Evolutionary conservation across 2,797 vertebrate species (phyloP).

Genomic region (Darevskia mixta): DNA sequence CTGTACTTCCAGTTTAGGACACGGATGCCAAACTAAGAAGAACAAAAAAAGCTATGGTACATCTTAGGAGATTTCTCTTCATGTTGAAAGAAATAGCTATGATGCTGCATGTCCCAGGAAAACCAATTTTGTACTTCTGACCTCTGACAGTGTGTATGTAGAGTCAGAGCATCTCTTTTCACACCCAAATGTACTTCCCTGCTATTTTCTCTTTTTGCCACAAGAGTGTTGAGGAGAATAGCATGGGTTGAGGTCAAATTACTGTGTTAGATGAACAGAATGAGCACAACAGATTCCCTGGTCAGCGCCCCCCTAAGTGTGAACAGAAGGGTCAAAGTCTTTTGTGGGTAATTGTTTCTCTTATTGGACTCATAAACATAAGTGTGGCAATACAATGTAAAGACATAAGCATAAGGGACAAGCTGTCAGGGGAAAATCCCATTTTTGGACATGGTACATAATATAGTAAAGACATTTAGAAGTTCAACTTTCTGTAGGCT

Average conservation of each 20-base stretch:
- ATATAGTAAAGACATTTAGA: constrained; percentile 58
- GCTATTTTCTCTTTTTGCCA: background rate
- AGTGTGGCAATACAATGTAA: constrained; percentile 36
- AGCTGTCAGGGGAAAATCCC: constrained; percentile 46
- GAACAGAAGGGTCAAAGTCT: background rate
- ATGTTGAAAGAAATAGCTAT: too few relatives aligned
- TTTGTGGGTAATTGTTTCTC: background rate
- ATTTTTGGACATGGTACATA: constrained; percentile 19
- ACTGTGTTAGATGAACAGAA: background rate
- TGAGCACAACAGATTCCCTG: background rate
- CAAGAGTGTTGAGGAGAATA: background rate
- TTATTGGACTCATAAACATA: constrained; percentile 33
- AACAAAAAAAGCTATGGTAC: background rate
- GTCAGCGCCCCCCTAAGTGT: background rate
- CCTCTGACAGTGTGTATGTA: background rate
- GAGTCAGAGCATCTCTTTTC: background rate
- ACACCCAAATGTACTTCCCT: background rate
- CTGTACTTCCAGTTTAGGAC: background rate
- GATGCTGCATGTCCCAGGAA: background rate
- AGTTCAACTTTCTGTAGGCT: constrained; percentile 70
- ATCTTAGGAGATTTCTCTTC: background rate
- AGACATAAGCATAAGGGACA: constrained; percentile 23
- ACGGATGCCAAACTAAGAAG: background rate
- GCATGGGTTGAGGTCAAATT: background rate
- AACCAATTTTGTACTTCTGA: background rate